A percentile compares a stretch with the other conserved stretches of the same genome.
phyloP scores from a whole-genome alignment of 2,888 invertebrate genomes.

The Baccha elongata region DNA sequence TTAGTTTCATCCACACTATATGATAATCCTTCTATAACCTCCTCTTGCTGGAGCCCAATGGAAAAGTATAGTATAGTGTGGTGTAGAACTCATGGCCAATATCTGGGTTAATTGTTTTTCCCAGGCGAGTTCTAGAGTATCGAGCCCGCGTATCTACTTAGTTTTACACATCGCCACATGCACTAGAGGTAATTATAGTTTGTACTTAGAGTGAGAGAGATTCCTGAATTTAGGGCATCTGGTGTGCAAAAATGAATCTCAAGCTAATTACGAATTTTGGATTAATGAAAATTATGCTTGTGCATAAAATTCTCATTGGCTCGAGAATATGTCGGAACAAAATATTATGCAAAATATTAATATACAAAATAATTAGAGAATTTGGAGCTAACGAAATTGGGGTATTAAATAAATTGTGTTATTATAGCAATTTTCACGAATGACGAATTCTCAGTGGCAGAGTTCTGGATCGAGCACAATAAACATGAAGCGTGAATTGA shows the following conservation, averaged over 20 bases:
- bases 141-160: not conserved
- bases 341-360: slow-evolving; percentile 10
- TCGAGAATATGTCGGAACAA: too few relatives aligned
- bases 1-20: slow-evolving; percentile 30
- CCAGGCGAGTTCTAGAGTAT: slow-evolving; percentile 43
- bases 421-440: not conserved
- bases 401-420: slow-evolving; percentile 18
- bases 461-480: not conserved
- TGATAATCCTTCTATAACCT: slow-evolving; percentile 8
- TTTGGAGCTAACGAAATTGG: not conserved
- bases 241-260: slow-evolving; percentile 49
- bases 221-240: slow-evolving; percentile 44
- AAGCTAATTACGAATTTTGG: slow-evolving; percentile 64
- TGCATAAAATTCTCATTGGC: slow-evolving; percentile 56
- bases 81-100: slow-evolving; percentile 1
- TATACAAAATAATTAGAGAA: slow-evolving; percentile 13
- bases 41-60: not conserved
- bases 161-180: slow-evolving; percentile 6
- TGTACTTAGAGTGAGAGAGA: slow-evolving; percentile 2
- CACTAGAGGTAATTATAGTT: not conserved
- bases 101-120: slow-evolving; percentile 68
- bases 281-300: slow-evolving; percentile 56
- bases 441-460: not conserved
- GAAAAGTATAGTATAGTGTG: not conserved
- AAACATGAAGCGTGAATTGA: slow-evolving; percentile 1